Percentiles rank a stretch among this genome's conserved stretches.
Evolutionary conservation across 2,113 vertebrate genomes (phyloP).

Genomic region (Notiomystis cincta): DNA sequence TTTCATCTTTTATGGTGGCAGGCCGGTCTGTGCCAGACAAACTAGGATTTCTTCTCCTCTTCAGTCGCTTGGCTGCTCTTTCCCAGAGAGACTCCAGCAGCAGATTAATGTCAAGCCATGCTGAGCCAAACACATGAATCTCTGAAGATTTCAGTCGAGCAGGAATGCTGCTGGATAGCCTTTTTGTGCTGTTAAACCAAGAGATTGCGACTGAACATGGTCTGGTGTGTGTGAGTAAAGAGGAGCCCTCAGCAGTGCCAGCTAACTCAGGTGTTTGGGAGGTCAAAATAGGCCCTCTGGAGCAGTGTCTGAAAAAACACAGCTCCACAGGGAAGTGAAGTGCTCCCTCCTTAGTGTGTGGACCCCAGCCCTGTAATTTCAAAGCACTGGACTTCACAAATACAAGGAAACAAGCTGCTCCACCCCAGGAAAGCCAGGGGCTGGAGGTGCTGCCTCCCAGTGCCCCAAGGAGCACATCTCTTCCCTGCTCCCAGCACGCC

Average conservation of each 20-base stretch:
- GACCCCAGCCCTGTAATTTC: no score
- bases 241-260: background rate
- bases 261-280: background rate
- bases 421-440: background rate
- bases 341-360: background rate
- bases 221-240: background rate
- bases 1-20: conserved; percentile 62
- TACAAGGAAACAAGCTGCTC: background rate
- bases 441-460: background rate
- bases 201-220: background rate
- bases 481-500: rapidly evolving
- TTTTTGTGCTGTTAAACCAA: background rate
- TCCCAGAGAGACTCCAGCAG: conserved; percentile 31
- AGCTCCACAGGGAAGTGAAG: background rate
- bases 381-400: background rate
- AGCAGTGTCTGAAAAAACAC: background rate
- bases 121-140: background rate
- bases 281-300: background rate
- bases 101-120: conserved; percentile 1
- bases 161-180: background rate
- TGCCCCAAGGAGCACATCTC: rapidly evolving
- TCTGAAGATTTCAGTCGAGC: background rate
- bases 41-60: conserved; percentile 4
- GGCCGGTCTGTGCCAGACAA: conserved; percentile 29
- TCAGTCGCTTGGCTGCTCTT: conserved; percentile 10